Percentiles rank a stretch among this genome's conserved stretches.
Evolutionary conservation across 2,888 invertebrate genomes (phyloP).

Genomic region (Phengaris alcon): DNA sequence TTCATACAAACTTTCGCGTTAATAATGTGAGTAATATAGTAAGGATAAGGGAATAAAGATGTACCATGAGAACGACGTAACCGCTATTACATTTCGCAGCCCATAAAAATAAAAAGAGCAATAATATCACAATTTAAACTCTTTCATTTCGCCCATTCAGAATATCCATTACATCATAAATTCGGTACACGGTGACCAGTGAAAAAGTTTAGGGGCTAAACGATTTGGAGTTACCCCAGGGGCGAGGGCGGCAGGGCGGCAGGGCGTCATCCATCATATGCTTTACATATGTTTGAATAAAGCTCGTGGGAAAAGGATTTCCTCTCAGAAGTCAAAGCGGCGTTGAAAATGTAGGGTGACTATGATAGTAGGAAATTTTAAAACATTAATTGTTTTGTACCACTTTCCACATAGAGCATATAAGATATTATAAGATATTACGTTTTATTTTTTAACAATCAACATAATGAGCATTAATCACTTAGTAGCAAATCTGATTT

Average conservation of each 20-base stretch:
- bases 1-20: too few relatives aligned
- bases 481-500: too few relatives aligned
- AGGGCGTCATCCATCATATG: constrained; percentile 77
- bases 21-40: too few relatives aligned
- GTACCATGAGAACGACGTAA: not conserved
- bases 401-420: too few relatives aligned
- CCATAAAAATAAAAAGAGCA: constrained; percentile 65
- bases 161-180: constrained; percentile 74
- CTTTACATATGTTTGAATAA: constrained; percentile 81
- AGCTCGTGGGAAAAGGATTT: constrained; percentile 80
- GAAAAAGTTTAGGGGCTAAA: constrained; percentile 65
- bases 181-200: constrained; percentile 69
- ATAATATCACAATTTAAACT: constrained; percentile 68
- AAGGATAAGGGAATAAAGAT: too few relatives aligned
- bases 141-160: constrained; percentile 49
- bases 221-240: constrained; percentile 75
- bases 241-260: constrained; percentile 60
- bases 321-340: constrained; percentile 76
- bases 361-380: constrained; percentile 28
- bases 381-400: too few relatives aligned
- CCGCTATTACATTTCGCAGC: constrained; percentile 38
- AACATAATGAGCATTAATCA: too few relatives aligned
- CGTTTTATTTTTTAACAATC: too few relatives aligned
- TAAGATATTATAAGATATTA: too few relatives aligned
- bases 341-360: constrained; percentile 61